phyloP scores from a whole-genome alignment of 2,888 invertebrate genomes.

The Meliscaeva auricollis region DNA sequence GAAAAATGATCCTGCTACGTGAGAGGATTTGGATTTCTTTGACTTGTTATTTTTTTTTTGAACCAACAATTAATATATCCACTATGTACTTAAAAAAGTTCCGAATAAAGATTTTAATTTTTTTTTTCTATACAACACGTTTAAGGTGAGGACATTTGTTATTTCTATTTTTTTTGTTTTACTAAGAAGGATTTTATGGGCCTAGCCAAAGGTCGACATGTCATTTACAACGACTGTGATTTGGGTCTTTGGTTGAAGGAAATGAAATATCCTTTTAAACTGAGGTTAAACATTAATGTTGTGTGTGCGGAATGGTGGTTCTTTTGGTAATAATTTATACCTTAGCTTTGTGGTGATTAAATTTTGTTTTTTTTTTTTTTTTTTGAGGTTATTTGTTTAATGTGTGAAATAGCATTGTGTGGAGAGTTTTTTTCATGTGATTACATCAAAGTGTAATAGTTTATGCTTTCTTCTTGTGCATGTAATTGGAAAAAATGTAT shows the following conservation, averaged over 20 bases:
- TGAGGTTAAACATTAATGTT: not conserved
- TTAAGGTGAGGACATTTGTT: conserved; percentile 26
- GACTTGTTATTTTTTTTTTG: not conserved
- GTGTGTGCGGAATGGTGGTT: not conserved
- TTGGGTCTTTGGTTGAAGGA: conserved; percentile 15
- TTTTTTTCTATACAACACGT: conserved; percentile 10
- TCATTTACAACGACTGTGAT: conserved; percentile 19
- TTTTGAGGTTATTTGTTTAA: not conserved
- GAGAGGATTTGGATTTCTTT: conserved; percentile 62
- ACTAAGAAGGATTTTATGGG: conserved; percentile 4
- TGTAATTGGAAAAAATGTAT: too few relatives aligned
- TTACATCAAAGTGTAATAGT: too few relatives aligned
- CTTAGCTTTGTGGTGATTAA: not conserved
- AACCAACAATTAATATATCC: conserved; percentile 65
- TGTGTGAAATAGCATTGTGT: not conserved
- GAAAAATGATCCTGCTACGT: conserved; percentile 69
- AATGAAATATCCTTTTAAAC: conserved; percentile 5
- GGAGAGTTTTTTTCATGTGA: too few relatives aligned
- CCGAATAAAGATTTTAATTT: conserved; percentile 34
- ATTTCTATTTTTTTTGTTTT: not conserved
- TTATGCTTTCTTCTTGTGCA: too few relatives aligned
- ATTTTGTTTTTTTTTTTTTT: not conserved
- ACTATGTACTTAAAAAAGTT: conserved; percentile 38
- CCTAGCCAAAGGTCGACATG: conserved; percentile 37
- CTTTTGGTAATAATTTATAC: not conserved